A percentile compares a stretch with the other conserved stretches of the same genome.
These are phyloP conservation scores for Cerastis rubricosa DNA, from an alignment of 2,888 invertebrate genomes.

Conservation along the genomic window DNA sequence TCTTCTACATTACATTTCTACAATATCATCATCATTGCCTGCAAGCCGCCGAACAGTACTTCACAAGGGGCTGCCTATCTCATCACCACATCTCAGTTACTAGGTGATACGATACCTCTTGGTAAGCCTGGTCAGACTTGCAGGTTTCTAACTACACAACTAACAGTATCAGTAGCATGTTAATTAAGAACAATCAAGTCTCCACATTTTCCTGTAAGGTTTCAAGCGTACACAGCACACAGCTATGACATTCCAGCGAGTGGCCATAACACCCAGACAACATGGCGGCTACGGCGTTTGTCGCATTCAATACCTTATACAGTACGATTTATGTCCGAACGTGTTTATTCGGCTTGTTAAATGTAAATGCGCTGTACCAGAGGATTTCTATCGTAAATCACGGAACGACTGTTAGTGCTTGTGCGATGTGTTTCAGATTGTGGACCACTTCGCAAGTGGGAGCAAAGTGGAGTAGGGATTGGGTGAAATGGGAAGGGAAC, in stretches of 20 bases:
- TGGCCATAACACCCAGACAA: constrained; percentile 46
- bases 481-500: background rate
- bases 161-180: background rate
- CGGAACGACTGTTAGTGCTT: constrained; percentile 46
- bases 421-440: constrained; percentile 45
- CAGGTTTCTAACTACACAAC: background rate
- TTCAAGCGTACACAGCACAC: constrained; percentile 26
- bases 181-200: constrained; percentile 18
- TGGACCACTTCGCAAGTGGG: constrained; percentile 22
- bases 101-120: background rate
- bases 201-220: constrained; percentile 28
- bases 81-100: background rate
- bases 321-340: constrained; percentile 56
- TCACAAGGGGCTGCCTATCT: background rate
- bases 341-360: constrained; percentile 63
- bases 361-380: constrained; percentile 56
- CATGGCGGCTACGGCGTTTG: constrained; percentile 48
- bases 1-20: too few relatives aligned
- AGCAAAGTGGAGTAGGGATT: constrained; percentile 8
- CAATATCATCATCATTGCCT: background rate
- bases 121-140: background rate
- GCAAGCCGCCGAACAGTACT: background rate
- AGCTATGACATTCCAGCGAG: constrained; percentile 40
- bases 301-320: constrained; percentile 56
- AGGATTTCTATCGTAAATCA: constrained; percentile 62